Percentiles rank a stretch among this genome's conserved stretches.
Conservation (phyloP, 2,113 vertebrate genomes). For the Panthera uncia region DNA sequence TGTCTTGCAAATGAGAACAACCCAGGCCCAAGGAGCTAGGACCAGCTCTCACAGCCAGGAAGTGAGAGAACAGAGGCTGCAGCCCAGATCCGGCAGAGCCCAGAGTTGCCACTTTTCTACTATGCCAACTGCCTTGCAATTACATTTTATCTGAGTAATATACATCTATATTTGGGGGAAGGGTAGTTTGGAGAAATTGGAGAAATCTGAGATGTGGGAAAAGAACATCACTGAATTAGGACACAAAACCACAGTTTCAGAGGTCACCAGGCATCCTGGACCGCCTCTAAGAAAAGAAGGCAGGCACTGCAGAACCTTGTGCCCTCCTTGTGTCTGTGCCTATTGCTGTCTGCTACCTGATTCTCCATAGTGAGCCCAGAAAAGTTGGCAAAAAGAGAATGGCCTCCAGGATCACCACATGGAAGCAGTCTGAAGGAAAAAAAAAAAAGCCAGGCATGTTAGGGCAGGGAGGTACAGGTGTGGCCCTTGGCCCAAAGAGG, state of each 20-base stretch:
- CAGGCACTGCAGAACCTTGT: not conserved
- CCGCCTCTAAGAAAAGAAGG: not conserved
- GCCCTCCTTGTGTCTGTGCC: not conserved
- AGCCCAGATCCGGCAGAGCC: not conserved
- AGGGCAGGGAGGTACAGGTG: no score
- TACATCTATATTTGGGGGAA: not conserved
- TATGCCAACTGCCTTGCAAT: not conserved
- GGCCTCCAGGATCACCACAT: accelerated
- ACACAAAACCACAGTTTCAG: not conserved
- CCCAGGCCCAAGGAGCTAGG: not conserved
- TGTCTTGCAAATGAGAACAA: not conserved
- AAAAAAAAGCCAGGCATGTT: not conserved
- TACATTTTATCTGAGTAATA: not conserved
- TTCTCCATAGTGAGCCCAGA: not conserved
- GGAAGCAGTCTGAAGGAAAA: not conserved
- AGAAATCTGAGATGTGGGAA: not conserved
- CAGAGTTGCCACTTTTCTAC: not conserved
- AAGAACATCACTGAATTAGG: not conserved
- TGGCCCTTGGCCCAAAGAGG: not conserved
- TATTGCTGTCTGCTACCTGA: not conserved
- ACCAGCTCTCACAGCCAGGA: not conserved
- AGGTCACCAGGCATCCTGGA: not conserved
- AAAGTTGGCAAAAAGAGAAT: not conserved
- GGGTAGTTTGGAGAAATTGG: not conserved
- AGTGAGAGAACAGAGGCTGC: not conserved